These are phyloP conservation scores for Amphiprion clarkii DNA, from an alignment of 2,797 vertebrate genomes.

Conservation along the genomic window DNA sequence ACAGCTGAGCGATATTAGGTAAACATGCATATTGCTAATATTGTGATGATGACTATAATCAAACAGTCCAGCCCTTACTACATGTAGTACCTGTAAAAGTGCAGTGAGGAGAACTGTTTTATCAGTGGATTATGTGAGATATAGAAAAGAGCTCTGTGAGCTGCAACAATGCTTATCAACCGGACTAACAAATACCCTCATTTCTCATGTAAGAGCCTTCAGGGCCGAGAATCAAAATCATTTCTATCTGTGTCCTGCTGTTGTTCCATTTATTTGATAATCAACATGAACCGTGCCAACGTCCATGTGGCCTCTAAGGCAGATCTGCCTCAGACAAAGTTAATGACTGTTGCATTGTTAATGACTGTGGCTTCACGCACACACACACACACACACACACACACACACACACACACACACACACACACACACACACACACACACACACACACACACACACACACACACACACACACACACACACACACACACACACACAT, in stretches of 20 bases:
- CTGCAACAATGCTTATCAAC: too few species aligned
- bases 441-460: slow-evolving; percentile 38
- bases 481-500: slow-evolving; percentile 32
- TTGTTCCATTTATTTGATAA: slow-evolving; percentile 38
- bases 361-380: slow-evolving; percentile 43
- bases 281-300: slow-evolving; percentile 12
- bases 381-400: background rate
- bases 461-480: slow-evolving; percentile 31
- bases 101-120: too few species aligned
- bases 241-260: background rate
- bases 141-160: too few species aligned
- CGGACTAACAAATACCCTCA: too few species aligned
- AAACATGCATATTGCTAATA: background rate
- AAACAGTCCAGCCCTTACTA: background rate
- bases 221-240: slow-evolving; percentile 1
- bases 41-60: background rate
- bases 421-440: too few species aligned
- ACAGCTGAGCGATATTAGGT: too few species aligned
- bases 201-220: background rate
- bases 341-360: slow-evolving; percentile 36
- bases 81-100: too few species aligned
- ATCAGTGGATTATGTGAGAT: too few species aligned
- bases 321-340: slow-evolving; percentile 38
- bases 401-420: too few species aligned
- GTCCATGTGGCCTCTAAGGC: slow-evolving; percentile 15